Conservation (phyloP, 2,797 vertebrate species). For the Chelonia mydas region DNA sequence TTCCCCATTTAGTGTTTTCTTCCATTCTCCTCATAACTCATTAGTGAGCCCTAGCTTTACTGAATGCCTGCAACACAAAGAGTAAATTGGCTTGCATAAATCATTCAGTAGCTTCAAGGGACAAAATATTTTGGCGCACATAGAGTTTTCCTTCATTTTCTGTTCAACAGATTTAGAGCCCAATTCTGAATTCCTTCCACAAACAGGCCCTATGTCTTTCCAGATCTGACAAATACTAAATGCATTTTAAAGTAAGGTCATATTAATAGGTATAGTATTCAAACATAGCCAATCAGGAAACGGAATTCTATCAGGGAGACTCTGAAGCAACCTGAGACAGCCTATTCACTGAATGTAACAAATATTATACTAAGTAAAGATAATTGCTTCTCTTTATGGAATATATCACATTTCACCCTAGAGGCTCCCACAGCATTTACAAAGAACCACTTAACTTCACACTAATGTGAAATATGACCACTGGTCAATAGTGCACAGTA, state of each 20-base stretch:
- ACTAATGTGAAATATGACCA: not conserved
- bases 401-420: not conserved
- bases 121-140: constrained; percentile 55
- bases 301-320: not conserved
- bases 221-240: not conserved
- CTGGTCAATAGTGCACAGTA: not conserved
- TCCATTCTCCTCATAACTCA: constrained; percentile 56
- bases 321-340: not conserved
- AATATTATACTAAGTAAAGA: not conserved
- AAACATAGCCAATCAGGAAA: constrained; percentile 31
- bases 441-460: not conserved
- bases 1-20: constrained; percentile 58
- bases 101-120: constrained; percentile 53
- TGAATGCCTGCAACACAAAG: constrained; percentile 33
- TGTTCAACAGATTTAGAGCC: constrained; percentile 18
- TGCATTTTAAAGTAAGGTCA: constrained; percentile 22
- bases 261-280: constrained; percentile 1
- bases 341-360: constrained; percentile 1
- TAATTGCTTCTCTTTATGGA: not conserved
- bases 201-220: not conserved
- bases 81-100: constrained; percentile 63
- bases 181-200: not conserved
- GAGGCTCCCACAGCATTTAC: not conserved
- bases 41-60: constrained; percentile 55
- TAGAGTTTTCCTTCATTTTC: constrained; percentile 37